Conservation (phyloP, 2,113 vertebrate species). For the Anguilla rostrata region DNA sequence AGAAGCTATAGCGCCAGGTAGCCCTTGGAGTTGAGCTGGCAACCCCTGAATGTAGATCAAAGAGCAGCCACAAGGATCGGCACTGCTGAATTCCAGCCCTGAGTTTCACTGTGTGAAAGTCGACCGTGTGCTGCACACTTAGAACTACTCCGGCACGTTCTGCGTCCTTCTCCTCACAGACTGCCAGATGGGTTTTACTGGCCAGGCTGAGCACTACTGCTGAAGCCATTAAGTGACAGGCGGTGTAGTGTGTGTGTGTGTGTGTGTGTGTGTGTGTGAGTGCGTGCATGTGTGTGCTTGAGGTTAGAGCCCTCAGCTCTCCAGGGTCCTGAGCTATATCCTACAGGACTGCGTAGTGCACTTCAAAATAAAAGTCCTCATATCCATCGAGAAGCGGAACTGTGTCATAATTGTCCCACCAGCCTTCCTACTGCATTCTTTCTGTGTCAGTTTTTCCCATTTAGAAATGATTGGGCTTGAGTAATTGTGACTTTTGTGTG, state of each 20-base stretch:
- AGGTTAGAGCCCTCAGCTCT: background rate
- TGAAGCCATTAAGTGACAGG: background rate
- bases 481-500: background rate
- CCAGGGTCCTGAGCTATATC: background rate
- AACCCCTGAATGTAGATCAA: background rate
- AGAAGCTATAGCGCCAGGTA: background rate
- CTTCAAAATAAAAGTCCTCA: background rate
- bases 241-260: background rate
- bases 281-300: background rate
- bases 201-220: background rate
- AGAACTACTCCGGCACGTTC: background rate
- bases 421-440: background rate
- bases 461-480: background rate
- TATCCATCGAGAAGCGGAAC: background rate
- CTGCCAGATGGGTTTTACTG: slow-evolving; percentile 1
- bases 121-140: background rate
- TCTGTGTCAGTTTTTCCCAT: background rate
- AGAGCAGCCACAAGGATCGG: background rate
- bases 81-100: background rate
- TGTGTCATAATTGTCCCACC: background rate
- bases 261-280: too few relatives aligned
- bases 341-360: background rate
- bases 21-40: background rate
- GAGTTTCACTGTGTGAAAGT: background rate
- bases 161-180: background rate